Base-by-base conservation (phyloP, 1,140 invertebrate species). In the Drosophila sturtevanti region DNA sequence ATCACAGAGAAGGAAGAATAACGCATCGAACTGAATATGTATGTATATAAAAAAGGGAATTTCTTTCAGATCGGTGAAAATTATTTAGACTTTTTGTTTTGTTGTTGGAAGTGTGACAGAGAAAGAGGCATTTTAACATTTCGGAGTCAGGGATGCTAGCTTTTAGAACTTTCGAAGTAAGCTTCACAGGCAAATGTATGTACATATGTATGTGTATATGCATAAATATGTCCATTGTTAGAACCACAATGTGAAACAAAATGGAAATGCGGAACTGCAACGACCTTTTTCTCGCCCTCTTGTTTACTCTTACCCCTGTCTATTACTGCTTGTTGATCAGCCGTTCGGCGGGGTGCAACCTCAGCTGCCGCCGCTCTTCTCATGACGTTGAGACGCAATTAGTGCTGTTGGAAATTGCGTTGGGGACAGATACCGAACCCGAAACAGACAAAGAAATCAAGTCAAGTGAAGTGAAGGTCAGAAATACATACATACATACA, bases 381-480 rank as follows among this genome's bases (percentile, higher is more conserved):
- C 54, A 61, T 74, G 65, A 69, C 48, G 62, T 38, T 48, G 37
- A 71, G 74, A 68, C 67, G 68, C 79, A 82, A 79, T 82, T 82
- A 81, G 73, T 81, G 77, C 59, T 11, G 41, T 48, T 14, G 3
- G 54, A 11, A 71, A 77, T 63, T 77, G 44, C 61, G 74, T 77
- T 77, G 74, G 65, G 74, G 74, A 77, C 65, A 70, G 52, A 61
- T 27, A 54, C 72, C 41, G 38, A 69, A 62, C 69, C 21, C 52
- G 52, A 63, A 76, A 62, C 81, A 86, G 66, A 90, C 73, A 85
- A 91, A 80, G 82, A 85, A 84, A 66, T 38, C 65, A 75, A 90
- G 66, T 77, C 54, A 76, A 72, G 55, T 63, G 37, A 73, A 76
- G 66, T 81, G 76, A 79, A 86, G 78, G 76, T 81, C 76, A 89